Base-by-base conservation (phyloP, 1,140 invertebrate species). In the Zaprionus taronus region DNA sequence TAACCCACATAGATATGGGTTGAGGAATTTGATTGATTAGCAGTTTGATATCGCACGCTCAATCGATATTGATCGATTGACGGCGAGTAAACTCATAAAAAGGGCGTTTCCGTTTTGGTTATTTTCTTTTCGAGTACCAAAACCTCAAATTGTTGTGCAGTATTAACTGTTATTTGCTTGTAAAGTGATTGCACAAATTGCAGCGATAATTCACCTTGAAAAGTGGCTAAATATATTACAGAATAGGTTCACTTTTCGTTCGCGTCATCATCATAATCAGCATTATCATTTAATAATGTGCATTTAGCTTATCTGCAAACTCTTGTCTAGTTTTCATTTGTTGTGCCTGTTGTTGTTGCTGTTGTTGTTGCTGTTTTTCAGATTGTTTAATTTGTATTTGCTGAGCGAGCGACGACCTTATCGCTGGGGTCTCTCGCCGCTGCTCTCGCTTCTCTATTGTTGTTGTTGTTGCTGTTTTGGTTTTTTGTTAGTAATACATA, bases 301-400 rank as follows among this genome's bases (percentile, higher is more conserved):
- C 81, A 84, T 84, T 90, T 63, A 49, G 79, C 81, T 90, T 89
- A 89, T 89, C 85, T 47, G 47, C 65, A 68, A 65, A 71, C 41
- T 51, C 49, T 71, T 76, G 80, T 57, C 56, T 77, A 75, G 36
- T 80, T 74, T 62, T 20, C 28, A 9, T 41, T 53, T 51, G 63
- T 61, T 24, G 57, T 15, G 12, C 31, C 15, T 24, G 9, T 61
- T 36, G 28, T 31, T 70, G 9, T 34, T 61, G 47, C 57, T 38
- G n/a, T 51, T 77, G 36, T 64, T 67, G 47, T 28, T 66, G 64
- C 58, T 71, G 57, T 60, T 71, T 73, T 68, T 79, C 24, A 65
- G 66, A 86, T 76, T 76, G 68, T 76, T 87, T 72, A 79, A 81
- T 79, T 79, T 81, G 69, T 89, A 82, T 89, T 90, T 90, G 57